Conservation (phyloP, 2,888 invertebrate species). For the Synanthedon vespiformis region DNA sequence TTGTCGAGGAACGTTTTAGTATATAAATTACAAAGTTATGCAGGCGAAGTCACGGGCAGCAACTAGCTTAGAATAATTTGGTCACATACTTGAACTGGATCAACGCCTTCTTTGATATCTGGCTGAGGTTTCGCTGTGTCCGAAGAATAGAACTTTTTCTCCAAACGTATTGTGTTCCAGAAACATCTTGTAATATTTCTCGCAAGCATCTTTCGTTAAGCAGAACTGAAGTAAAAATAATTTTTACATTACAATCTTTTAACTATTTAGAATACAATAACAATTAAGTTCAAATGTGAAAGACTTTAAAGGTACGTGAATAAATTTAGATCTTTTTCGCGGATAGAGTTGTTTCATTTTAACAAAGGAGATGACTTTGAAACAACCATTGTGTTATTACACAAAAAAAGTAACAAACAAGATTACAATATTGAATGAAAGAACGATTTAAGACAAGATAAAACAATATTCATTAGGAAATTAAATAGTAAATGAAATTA, state of each 20-base stretch:
- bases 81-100: conserved; percentile 38
- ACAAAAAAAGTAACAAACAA: background rate
- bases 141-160: conserved; percentile 44
- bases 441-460: too few relatives aligned
- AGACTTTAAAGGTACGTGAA: background rate
- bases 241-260: background rate
- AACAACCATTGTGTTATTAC: background rate
- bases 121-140: conserved; percentile 41
- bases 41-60: too few relatives aligned
- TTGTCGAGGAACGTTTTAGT: too few relatives aligned
- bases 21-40: too few relatives aligned
- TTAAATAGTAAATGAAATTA: too few relatives aligned
- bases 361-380: too few relatives aligned
- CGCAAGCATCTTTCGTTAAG: conserved; percentile 37
- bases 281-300: background rate
- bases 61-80: background rate
- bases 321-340: background rate
- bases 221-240: background rate
- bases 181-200: conserved; percentile 40
- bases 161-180: conserved; percentile 37
- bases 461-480: too few relatives aligned
- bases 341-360: too few relatives aligned
- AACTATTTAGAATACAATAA: background rate
- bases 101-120: conserved; percentile 33
- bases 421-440: background rate